Percentiles rank a stretch among this genome's conserved stretches.
Evolutionary conservation across 2,797 vertebrate species (phyloP).

Genomic region (Sparidentex hasta): DNA sequence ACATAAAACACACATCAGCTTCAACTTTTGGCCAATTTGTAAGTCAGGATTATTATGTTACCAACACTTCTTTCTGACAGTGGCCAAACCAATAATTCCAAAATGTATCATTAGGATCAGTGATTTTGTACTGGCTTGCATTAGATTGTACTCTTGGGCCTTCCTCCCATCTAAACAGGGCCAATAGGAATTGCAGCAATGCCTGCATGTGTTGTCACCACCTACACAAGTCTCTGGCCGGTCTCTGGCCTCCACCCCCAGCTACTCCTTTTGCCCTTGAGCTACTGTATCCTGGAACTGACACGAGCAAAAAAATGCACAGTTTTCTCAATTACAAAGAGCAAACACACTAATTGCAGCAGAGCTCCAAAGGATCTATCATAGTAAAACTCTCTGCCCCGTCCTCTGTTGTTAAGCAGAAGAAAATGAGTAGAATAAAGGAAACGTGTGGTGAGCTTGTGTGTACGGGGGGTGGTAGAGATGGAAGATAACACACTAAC

Average conservation of each 20-base stretch:
- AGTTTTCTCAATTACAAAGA: slow-evolving; percentile 56
- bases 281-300: slow-evolving; percentile 52
- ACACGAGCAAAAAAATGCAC: slow-evolving; percentile 57
- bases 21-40: too few relatives aligned
- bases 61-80: background rate
- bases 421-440: slow-evolving; percentile 3
- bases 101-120: background rate
- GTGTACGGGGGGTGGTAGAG: background rate
- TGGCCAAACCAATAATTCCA: background rate
- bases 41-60: background rate
- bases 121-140: background rate
- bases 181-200: slow-evolving; percentile 30
- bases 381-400: slow-evolving; percentile 17
- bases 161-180: background rate
- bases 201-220: slow-evolving; percentile 36
- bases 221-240: slow-evolving; percentile 32
- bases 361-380: slow-evolving; percentile 30
- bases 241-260: slow-evolving; percentile 32
- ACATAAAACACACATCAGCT: too few relatives aligned
- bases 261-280: slow-evolving; percentile 47
- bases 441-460: background rate
- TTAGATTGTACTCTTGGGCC: background rate
- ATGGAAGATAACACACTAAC: slow-evolving; percentile 12
- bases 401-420: background rate
- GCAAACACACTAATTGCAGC: slow-evolving; percentile 45